Evolutionary conservation across 2,888 invertebrate genomes (phyloP).

Genomic region (Aphidoletes aphidimyza): DNA sequence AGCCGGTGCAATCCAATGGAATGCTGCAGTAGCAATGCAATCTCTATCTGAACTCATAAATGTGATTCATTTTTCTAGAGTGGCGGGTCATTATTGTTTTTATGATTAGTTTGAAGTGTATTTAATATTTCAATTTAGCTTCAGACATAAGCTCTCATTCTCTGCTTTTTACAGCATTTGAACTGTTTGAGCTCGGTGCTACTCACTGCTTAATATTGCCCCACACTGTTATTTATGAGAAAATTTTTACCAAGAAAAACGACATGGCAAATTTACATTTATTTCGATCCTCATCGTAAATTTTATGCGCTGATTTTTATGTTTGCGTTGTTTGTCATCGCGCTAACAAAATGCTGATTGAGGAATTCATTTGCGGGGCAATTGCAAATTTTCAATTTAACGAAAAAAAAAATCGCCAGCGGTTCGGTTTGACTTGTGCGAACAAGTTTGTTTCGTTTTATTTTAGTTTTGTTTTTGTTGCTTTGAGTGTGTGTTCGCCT

Average conservation of each 20-base stretch:
- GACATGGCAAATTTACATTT: constrained; percentile 14
- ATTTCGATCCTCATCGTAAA: neutral
- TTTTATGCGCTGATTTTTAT: constrained; percentile 22
- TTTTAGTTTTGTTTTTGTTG: neutral
- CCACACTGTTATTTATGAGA: neutral
- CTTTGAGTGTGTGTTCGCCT: too few relatives aligned
- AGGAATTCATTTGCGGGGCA: constrained; percentile 34
- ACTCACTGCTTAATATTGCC: neutral
- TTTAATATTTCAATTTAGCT: constrained; percentile 51
- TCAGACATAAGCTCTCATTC: too few relatives aligned
- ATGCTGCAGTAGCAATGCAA: neutral
- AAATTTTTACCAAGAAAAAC: constrained; percentile 30
- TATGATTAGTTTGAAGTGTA: constrained; percentile 50
- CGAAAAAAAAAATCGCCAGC: too few relatives aligned
- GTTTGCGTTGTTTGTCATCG: constrained; percentile 20
- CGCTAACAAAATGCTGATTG: constrained; percentile 46
- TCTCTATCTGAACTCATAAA: neutral
- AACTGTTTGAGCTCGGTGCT: neutral
- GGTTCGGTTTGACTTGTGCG: neutral
- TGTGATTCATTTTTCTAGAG: constrained; percentile 48
- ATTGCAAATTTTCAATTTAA: neutral
- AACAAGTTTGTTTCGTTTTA: neutral
- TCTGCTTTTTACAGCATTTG: too few relatives aligned
- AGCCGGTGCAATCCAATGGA: too few relatives aligned
- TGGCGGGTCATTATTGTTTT: constrained; percentile 40